Base-by-base conservation (phyloP, 1,140 invertebrate genomes). In the Heliothis subflexa region DNA sequence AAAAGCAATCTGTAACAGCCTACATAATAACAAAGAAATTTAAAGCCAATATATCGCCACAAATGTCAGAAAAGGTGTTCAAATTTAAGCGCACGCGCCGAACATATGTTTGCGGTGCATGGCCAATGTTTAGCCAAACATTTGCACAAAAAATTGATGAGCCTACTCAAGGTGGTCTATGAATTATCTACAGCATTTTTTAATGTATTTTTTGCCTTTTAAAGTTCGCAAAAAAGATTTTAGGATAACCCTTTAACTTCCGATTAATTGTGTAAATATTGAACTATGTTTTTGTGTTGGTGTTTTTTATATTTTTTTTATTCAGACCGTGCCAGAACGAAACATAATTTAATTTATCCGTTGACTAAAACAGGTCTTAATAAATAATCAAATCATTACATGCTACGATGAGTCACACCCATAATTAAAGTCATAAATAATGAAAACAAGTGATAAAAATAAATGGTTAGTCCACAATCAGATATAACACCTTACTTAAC, bases 1-100 rank as follows among this genome's bases (percentile, higher is more conserved):
- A 68, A 68, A 28, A 25, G 47, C 47, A 68, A 68, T 68, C 64
- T 68, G 64, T 68, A 68, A 68, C 47, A 68, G 45, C 25, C 64
- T 14, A 18, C 18, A 14, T 13, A 13, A 70, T 66, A 12, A 68
- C 64, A 68, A 68, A 68, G 64, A 68, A 68, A 68, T 68, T 68
- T 68, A 68, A 16, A 25, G 25, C 47, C 64, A 78, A 81, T 79
- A 57, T 57, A 50, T 68, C 72, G 77, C 84, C 54, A 78, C 87
- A 89, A 90, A 92, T 88, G 86, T 84, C 81, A 79, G 78, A 49
- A 89, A 92, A 93, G 91, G 89, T 91, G 91, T 90, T 84, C 82
- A 40, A 84, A 84, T 83, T 85, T 75, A 85, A 83, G 80, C 83
- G 87, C 87, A 88, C 89, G 89, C 88, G 86, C 79, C 77, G 80